Evolutionary conservation across 1,140 invertebrate species (phyloP), one percentile per base, ranked within the genome.

Genomic region (Eriocheir sinensis): DNA sequence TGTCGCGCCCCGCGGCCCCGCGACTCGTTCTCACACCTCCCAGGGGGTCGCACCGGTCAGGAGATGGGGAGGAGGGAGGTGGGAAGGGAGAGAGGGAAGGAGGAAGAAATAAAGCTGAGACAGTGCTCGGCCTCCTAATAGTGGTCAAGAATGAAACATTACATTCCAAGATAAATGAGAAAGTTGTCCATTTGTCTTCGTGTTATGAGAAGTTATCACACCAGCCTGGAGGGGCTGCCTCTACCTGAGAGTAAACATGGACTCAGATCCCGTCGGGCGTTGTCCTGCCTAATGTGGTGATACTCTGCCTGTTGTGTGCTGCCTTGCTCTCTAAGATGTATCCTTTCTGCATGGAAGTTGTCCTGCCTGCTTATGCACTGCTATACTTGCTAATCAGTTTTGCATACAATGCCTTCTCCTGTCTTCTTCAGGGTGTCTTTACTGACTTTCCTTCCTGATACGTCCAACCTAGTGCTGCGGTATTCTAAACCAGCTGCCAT

Each of bases 81-180:
- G 36, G 83, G 40, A 6, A n/a, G 60, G n/a, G 83, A 86, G 83
- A n/a, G 34, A 86, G 83, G 40, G 83, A 86, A 21, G 40, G 83
- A 86, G 83, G 40, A 34, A 86, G 83, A 86, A 41, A 86, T 38
- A 86, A 41, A 86, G 83, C 34, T 38, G 40, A 86, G 83, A 86
- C 40, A 38, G 40, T 41, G 40, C 91, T 44, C 91, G 3, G 17
- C 21, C 38, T 34, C 44, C 41, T 93, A 93, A 83, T 93, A 93
- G 81, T 86, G 91, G 91, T 86, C 81, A 41, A 30, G 81, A 86
- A 85, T 93, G 91, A 93, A 89, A 48, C 32, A 93, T 86, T 60
- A 93, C 91, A 93, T 93, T 93, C 91, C 91, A 86, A 86, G 91
- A 93, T 93, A 81, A 93, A 93, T 93, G 91, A 86, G 80, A 48